A percentile compares a stretch with the other conserved stretches of the same genome.
phyloP scores from a whole-genome alignment of 2,113 vertebrate genomes.

The Xenopus borealis region DNA sequence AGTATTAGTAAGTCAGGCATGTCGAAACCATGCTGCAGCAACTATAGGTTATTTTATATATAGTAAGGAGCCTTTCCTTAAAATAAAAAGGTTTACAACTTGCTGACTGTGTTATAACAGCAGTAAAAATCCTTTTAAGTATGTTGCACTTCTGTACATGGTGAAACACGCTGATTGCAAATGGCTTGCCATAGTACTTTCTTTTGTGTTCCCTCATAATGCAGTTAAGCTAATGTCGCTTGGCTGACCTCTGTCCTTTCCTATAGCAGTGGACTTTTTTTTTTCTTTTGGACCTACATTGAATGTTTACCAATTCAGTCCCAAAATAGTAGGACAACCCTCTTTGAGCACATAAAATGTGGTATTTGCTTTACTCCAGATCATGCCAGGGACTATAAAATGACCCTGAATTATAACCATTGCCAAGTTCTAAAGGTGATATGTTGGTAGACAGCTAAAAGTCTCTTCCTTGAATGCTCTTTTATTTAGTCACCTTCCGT shows the following conservation, averaged over 20 bases:
- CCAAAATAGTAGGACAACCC: slow-evolving; percentile 35
- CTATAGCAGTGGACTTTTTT: slow-evolving; percentile 22
- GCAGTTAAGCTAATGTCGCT: slow-evolving; percentile 14
- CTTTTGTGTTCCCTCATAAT: neutral
- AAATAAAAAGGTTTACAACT: too few species aligned
- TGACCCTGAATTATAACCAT: slow-evolving; percentile 48
- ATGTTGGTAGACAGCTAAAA: slow-evolving; percentile 55
- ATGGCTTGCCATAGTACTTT: neutral
- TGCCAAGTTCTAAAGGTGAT: slow-evolving; percentile 54
- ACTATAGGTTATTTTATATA: too few species aligned
- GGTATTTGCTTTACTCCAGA: slow-evolving; percentile 61
- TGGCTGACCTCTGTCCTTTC: slow-evolving; percentile 33
- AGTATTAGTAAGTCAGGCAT: too few species aligned
- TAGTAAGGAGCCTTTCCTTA: too few species aligned
- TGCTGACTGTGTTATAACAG: neutral
- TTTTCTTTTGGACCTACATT: slow-evolving; percentile 20
- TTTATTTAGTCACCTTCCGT: slow-evolving; percentile 56
- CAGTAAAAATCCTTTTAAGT: neutral
- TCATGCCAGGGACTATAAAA: slow-evolving; percentile 55
- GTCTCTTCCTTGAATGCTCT: slow-evolving; percentile 58
- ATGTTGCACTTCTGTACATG: neutral
- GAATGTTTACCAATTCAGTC: slow-evolving; percentile 28
- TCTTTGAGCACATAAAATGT: slow-evolving; percentile 52
- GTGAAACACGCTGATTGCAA: neutral
- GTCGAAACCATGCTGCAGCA: too few species aligned